Evolutionary conservation across 2,888 invertebrate species (phyloP), one percentile per base, ranked within the genome.

Genomic region (Leucophenga montana): DNA sequence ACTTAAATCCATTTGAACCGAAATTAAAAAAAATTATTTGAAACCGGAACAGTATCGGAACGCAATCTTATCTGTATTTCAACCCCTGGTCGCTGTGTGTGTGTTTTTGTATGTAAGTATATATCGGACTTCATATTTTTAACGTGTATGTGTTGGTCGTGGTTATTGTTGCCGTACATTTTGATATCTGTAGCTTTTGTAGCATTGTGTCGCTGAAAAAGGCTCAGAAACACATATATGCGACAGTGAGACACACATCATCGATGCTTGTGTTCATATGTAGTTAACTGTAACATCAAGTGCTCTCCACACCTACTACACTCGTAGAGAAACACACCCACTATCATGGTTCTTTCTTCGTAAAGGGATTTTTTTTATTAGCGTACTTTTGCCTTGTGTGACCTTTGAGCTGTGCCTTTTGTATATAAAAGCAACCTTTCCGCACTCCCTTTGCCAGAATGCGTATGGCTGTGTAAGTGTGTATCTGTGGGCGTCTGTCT

Each of bases 161-260:
- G 1, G 14, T 18, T 39, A 9, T 50, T 14, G 31, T 16, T 22
- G 4, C 31, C 5, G 39, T 18, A 59, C 9, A 54, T 62, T 68
- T 64, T n/a, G 5, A 11, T 39, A 68, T 22, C 54, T 27, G 27
- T 27, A 27, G 27, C 27, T 27, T 27, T 27, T 27, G 27, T 27
- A 4, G 39, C 56, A 56, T 62, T 54, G 62, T 46, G 64, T n/a
- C n/a, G 56, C 56, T 64, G 64, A 64, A 68, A 66, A 22, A 33
- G 31, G n/a, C 20, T 66, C 66, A 66, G 18, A 33, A 44, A 39
- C 67, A 31, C 68, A 65, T 16, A 16, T 6, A 46, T 18, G 11
- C 46, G 8, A 9, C 14, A 9, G 6, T 20, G n/a, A 11, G 27
- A 39, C 31, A 53, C 46, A 53, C 18, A 61, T 22, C 31, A 61